Conservation (phyloP, 2,888 invertebrate species). For the Tetragonisca angustula region DNA sequence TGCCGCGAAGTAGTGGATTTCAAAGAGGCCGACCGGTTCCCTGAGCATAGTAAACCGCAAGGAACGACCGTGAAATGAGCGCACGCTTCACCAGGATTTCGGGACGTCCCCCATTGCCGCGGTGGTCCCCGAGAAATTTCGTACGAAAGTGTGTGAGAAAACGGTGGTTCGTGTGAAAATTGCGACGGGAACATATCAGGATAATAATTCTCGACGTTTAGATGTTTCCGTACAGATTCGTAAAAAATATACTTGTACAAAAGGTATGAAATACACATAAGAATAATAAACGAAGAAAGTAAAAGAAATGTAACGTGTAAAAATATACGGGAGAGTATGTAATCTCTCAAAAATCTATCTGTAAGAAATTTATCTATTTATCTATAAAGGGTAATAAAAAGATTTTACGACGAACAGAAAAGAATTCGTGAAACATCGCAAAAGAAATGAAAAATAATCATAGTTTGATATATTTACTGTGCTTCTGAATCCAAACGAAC, state of each 20-base stretch:
- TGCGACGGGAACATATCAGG: neutral
- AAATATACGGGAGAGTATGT: neutral
- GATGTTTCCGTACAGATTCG: neutral
- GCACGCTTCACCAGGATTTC: conserved; percentile 66
- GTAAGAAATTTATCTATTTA: too few species aligned
- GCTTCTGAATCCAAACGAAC: neutral
- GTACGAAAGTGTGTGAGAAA: conserved; percentile 51
- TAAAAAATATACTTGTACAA: too few species aligned
- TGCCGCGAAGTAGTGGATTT: conserved; percentile 74
- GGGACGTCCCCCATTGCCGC: conserved; percentile 50
- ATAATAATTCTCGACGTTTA: neutral
- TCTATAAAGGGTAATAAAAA: too few species aligned
- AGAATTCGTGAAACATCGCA: neutral
- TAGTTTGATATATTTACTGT: neutral
- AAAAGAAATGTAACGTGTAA: neutral
- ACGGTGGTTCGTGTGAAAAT: conserved; percentile 45
- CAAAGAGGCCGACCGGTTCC: conserved; percentile 69
- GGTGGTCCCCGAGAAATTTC: conserved; percentile 57
- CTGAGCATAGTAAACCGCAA: conserved; percentile 23
- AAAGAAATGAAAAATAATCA: conserved; percentile 5
- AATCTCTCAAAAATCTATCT: too few species aligned
- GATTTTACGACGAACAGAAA: too few species aligned
- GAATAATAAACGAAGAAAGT: too few species aligned
- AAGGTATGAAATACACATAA: too few species aligned
- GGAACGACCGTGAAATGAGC: conserved; percentile 66